A percentile compares a stretch with the other conserved stretches of the same genome.
These are phyloP conservation scores for Neotoxoptera formosana DNA, from an alignment of 1,140 invertebrate species.

Conservation along the genomic window DNA sequence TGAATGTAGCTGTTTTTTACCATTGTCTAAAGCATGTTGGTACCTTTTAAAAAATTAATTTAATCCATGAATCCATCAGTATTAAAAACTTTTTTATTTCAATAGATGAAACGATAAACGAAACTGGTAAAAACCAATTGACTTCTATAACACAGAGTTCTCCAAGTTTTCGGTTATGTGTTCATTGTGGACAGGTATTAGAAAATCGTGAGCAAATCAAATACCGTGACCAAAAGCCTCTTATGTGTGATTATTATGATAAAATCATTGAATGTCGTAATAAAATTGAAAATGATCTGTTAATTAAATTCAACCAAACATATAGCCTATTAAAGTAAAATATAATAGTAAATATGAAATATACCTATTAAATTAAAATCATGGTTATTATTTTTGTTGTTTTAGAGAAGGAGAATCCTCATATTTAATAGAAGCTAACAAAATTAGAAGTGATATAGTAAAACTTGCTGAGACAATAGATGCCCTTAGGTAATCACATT, in stretches of 20 bases:
- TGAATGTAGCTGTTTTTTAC: slow-evolving; percentile 89
- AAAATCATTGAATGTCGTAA: slow-evolving; percentile 47
- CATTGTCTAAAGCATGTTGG: slow-evolving; percentile 84
- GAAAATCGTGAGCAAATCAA: slow-evolving; percentile 52
- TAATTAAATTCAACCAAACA: slow-evolving; percentile 42
- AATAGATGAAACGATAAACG: slow-evolving; percentile 44
- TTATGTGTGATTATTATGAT: slow-evolving; percentile 42
- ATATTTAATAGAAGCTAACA: slow-evolving; percentile 84
- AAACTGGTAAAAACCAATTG: slow-evolving; percentile 11
- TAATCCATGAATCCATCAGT: not conserved
- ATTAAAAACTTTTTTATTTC: slow-evolving; percentile 3
- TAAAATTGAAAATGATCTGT: slow-evolving; percentile 47
- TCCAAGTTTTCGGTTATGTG: slow-evolving; percentile 41
- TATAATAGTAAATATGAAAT: not conserved
- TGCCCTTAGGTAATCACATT: slow-evolving; percentile 69
- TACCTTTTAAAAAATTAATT: slow-evolving; percentile 61
- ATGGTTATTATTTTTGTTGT: slow-evolving; percentile 25
- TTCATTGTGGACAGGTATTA: slow-evolving; percentile 47
- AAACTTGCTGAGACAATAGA: slow-evolving; percentile 90
- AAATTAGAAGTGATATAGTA: slow-evolving; percentile 80
- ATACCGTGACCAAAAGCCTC: slow-evolving; percentile 35
- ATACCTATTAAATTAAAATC: not conserved
- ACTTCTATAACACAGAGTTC: not conserved
- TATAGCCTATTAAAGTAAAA: slow-evolving; percentile 43
- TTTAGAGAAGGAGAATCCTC: slow-evolving; percentile 84